A percentile compares a stretch with the other conserved stretches of the same genome.
Conservation (phyloP, 2,113 vertebrate genomes). For the Hippoglossus stenolepis region DNA sequence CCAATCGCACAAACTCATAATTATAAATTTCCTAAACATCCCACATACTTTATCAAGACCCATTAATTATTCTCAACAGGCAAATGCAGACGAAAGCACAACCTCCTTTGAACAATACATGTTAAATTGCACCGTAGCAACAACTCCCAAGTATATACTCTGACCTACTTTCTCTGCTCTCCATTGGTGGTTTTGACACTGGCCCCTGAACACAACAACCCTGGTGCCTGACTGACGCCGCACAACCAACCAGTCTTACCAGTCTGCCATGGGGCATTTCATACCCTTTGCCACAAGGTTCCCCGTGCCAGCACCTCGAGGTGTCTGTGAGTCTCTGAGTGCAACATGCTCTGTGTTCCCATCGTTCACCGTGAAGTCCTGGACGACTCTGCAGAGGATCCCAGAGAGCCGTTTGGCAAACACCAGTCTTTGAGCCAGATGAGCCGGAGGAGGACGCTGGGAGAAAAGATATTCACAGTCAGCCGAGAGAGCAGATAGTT, state of each 20-base stretch:
- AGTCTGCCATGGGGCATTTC: constrained; percentile 52
- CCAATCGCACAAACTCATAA: too few relatives aligned
- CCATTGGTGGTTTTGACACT: background rate
- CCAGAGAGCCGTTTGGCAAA: constrained; percentile 21
- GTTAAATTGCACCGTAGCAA: background rate
- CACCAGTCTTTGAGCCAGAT: constrained; percentile 18
- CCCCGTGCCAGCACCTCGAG: constrained; percentile 40
- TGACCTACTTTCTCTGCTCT: background rate
- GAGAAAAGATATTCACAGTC: constrained; percentile 36
- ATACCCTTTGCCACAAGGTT: constrained; percentile 46
- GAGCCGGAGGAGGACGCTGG: background rate
- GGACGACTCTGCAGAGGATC: constrained; percentile 1
- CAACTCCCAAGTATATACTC: background rate
- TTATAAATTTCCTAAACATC: too few relatives aligned
- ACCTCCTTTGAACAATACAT: background rate
- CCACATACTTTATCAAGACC: too few relatives aligned
- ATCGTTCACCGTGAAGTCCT: constrained; percentile 26
- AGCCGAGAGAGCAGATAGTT: constrained; percentile 44
- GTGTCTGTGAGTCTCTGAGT: constrained; percentile 48
- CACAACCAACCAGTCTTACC: constrained; percentile 17
- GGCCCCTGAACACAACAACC: constrained; percentile 5
- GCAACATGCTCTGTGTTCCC: constrained; percentile 44
- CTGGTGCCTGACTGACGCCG: constrained; percentile 10
- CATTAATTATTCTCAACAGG: too few relatives aligned
- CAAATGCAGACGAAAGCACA: too few relatives aligned